These are phyloP conservation scores for Ophraella communa DNA, from an alignment of 2,888 invertebrate species.

Conservation along the genomic window DNA sequence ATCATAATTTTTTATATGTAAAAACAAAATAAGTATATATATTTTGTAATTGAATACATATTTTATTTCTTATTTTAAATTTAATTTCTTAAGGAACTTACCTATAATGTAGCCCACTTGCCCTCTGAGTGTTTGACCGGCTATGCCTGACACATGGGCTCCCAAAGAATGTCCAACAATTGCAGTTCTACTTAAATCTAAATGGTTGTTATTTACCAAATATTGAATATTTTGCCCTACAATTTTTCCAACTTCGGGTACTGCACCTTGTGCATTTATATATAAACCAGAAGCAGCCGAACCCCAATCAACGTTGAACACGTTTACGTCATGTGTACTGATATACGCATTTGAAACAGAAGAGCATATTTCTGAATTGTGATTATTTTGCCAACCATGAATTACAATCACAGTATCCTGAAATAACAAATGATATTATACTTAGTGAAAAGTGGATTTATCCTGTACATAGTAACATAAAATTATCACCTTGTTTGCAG, in stretches of 20 bases:
- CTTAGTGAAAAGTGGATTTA: neutral
- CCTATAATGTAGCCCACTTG: conserved; percentile 45
- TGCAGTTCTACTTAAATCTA: conserved; percentile 39
- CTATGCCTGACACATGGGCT: conserved; percentile 49
- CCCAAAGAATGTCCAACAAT: conserved; percentile 49
- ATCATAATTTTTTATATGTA: too few relatives aligned
- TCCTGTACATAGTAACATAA: too few relatives aligned
- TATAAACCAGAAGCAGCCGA: conserved; percentile 30
- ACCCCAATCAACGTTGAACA: conserved; percentile 53
- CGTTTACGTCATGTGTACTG: conserved; percentile 46
- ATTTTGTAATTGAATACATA: too few relatives aligned
- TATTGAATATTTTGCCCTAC: conserved; percentile 39
- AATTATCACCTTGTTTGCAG: neutral
- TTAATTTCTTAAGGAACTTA: conserved; percentile 9
- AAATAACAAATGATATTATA: neutral
- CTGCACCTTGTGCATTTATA: conserved; percentile 34
- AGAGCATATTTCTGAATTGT: conserved; percentile 42
- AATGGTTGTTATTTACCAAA: conserved; percentile 31
- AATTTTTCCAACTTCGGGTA: conserved; percentile 42
- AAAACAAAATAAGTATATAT: neutral
- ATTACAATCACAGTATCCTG: conserved; percentile 46
- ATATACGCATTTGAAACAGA: conserved; percentile 44
- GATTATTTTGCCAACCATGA: conserved; percentile 52
- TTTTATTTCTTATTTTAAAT: too few relatives aligned
- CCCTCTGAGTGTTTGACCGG: conserved; percentile 37